These are phyloP conservation scores for Eufriesea mexicana DNA, from an alignment of 1,140 invertebrate genomes.

Conservation along the genomic window DNA sequence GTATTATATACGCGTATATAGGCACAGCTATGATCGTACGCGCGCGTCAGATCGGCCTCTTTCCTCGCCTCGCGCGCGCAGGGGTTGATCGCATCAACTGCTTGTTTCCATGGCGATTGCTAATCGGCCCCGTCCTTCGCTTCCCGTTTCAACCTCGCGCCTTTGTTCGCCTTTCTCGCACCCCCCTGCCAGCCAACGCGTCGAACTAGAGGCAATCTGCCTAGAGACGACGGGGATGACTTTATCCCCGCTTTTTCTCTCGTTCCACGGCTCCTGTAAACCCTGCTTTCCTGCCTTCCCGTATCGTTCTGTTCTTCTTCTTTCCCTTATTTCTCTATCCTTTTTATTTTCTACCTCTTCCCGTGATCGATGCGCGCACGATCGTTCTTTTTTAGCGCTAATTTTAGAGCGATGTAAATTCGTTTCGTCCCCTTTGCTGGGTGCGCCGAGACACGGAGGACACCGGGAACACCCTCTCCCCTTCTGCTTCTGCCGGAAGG, in stretches of 20 bases:
- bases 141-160: not conserved
- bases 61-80: conserved; percentile 73
- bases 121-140: conserved; percentile 82
- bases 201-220: conserved; percentile 3
- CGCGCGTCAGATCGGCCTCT: conserved; percentile 7
- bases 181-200: not conserved
- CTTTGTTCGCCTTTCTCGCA: conserved; percentile 1
- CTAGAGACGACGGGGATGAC: not conserved
- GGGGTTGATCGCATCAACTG: conserved; percentile 83
- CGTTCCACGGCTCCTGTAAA: not conserved
- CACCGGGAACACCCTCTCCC: not conserved
- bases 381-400: too few relatives aligned
- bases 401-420: too few relatives aligned
- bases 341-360: too few relatives aligned
- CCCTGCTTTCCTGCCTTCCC: too few relatives aligned
- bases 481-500: too few relatives aligned
- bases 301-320: too few relatives aligned
- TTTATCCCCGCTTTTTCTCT: conserved; percentile 3
- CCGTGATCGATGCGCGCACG: too few relatives aligned
- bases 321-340: too few relatives aligned
- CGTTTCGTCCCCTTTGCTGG: too few relatives aligned
- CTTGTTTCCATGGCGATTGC: conserved; percentile 85
- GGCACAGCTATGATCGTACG: conserved; percentile 25
- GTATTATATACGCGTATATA: conserved; percentile 40
- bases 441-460: conserved; percentile 4